Percentiles rank a stretch among this genome's conserved stretches.
Evolutionary conservation across 1,140 invertebrate species (phyloP).

Genomic region (Polypedilum vanderplanki): DNA sequence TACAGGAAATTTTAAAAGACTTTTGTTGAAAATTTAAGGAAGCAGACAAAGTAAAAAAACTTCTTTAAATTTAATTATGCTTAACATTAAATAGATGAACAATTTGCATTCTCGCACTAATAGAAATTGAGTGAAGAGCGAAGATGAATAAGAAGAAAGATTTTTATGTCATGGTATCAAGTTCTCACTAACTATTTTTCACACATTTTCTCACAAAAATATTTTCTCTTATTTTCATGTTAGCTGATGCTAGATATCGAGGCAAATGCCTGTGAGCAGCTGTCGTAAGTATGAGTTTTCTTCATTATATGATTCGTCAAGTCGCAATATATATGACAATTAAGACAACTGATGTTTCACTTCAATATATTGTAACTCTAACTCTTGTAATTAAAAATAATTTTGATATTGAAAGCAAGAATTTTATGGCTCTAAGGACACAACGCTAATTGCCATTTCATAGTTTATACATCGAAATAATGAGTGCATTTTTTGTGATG

Average conservation of each 20-base stretch:
- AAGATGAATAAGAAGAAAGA: too few species aligned
- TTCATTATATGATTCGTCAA: not conserved
- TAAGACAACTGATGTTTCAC: not conserved
- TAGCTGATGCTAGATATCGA: not conserved
- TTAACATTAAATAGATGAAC: too few species aligned
- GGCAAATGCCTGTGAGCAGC: not conserved
- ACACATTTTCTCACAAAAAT: not conserved
- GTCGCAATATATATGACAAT: not conserved
- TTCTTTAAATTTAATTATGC: too few species aligned
- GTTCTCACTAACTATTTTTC: not conserved
- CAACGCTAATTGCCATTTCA: constrained; percentile 11
- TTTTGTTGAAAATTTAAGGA: too few species aligned
- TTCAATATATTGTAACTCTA: not conserved
- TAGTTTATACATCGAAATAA: not conserved
- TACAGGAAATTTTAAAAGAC: too few species aligned
- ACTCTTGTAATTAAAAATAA: not conserved
- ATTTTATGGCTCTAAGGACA: constrained; percentile 12
- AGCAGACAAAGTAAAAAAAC: too few species aligned
- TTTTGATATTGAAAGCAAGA: not conserved
- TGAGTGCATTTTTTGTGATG: not conserved
- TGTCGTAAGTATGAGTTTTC: not conserved
- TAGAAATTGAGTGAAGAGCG: too few species aligned
- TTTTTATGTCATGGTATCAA: too few species aligned
- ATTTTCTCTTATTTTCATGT: constrained; percentile 6
- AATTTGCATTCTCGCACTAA: too few species aligned